Conservation (phyloP, 2,113 vertebrate species). For the Chamaetylas fuelleborni region DNA sequence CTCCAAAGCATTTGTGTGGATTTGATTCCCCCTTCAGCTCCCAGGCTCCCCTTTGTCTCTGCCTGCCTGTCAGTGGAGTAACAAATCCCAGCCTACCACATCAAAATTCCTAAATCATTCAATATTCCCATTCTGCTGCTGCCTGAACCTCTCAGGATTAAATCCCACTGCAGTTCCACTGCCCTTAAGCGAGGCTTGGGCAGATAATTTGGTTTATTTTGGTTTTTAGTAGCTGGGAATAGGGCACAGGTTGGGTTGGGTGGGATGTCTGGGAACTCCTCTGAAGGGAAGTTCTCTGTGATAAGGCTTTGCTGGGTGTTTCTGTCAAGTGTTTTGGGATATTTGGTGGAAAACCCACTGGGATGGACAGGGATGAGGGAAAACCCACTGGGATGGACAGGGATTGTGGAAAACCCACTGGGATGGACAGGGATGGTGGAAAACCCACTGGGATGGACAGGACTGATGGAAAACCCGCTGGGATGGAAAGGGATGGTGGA, state of each 20-base stretch:
- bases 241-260: background rate
- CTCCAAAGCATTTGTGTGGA: background rate
- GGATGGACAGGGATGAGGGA: background rate
- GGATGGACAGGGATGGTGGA: background rate
- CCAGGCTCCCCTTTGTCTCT: background rate
- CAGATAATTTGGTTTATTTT: background rate
- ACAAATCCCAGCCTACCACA: background rate
- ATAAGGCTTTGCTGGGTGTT: background rate
- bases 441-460: background rate
- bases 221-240: background rate
- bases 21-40: background rate
- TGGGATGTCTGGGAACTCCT: background rate
- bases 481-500: background rate
- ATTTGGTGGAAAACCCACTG: background rate
- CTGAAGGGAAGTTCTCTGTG: fast-evolving
- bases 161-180: background rate
- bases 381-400: background rate
- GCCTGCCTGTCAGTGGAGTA: background rate
- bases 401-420: background rate
- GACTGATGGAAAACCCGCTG: background rate
- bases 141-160: background rate
- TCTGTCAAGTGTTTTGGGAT: background rate
- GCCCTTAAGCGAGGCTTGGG: background rate
- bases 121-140: background rate
- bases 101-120: background rate